These are phyloP conservation scores for Resseliella maxima DNA, from an alignment of 2,888 invertebrate genomes.

Conservation along the genomic window DNA sequence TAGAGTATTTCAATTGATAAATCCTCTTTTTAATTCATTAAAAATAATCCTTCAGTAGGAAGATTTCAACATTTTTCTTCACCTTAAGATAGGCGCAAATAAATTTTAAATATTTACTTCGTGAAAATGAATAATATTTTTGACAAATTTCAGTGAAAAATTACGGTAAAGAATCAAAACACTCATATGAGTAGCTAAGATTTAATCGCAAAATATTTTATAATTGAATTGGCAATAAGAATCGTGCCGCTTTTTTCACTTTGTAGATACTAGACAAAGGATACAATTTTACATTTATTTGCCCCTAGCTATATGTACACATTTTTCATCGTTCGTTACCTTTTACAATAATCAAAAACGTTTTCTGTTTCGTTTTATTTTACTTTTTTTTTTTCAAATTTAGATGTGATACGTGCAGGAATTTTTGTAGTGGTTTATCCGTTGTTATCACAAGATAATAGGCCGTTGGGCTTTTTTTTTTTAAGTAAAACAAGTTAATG, in stretches of 20 bases:
- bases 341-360: not conserved
- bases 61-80: too few species aligned
- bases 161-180: too few species aligned
- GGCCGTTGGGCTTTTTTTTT: not conserved
- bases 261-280: not conserved
- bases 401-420: not conserved
- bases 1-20: too few species aligned
- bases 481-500: not conserved
- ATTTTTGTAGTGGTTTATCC: not conserved
- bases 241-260: not conserved
- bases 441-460: not conserved
- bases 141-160: too few species aligned
- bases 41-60: too few species aligned
- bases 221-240: conserved; percentile 12
- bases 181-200: too few species aligned
- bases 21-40: too few species aligned
- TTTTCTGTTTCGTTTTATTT: not conserved
- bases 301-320: not conserved
- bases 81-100: too few species aligned
- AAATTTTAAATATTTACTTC: too few species aligned
- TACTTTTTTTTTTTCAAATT: not conserved
- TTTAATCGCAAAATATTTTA: too few species aligned
- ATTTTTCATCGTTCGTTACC: conserved; percentile 24
- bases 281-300: not conserved
- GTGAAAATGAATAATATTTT: too few species aligned